Evolutionary conservation across 2,888 invertebrate genomes (phyloP).

Genomic region (Coremacera marginata): DNA sequence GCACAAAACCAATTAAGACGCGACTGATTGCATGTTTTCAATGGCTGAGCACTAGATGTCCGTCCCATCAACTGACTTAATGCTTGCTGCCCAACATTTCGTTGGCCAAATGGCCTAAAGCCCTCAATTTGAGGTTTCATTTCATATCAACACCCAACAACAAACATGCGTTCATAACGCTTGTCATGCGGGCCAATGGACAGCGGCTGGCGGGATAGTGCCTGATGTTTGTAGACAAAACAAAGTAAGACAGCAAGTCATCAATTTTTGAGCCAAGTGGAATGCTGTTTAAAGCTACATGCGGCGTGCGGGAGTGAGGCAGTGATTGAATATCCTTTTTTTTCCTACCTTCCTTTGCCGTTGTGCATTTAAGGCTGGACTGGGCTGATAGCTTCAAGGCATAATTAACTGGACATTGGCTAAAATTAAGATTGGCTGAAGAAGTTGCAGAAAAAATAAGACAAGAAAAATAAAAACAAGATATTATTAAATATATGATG

Average conservation of each 20-base stretch:
- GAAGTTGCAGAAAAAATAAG: not conserved
- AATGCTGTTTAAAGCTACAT: not conserved
- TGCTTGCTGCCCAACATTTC: not conserved
- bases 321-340: too few relatives aligned
- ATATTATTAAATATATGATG: not conserved
- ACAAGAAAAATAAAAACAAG: not conserved
- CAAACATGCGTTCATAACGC: not conserved
- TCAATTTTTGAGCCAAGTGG: slow-evolving; percentile 17
- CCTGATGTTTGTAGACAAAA: not conserved
- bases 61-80: not conserved
- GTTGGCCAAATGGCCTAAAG: slow-evolving; percentile 30
- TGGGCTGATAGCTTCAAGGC: not conserved
- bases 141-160: slow-evolving; percentile 17
- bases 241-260: slow-evolving; percentile 18
- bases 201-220: not conserved
- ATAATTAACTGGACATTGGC: slow-evolving; percentile 26
- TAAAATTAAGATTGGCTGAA: slow-evolving; percentile 4
- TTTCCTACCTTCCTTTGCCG: not conserved
- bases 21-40: slow-evolving; percentile 5
- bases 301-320: too few relatives aligned
- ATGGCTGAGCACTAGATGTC: not conserved
- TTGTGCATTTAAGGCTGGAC: not conserved
- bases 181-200: not conserved
- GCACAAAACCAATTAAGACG: slow-evolving; percentile 17
- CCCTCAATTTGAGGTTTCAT: slow-evolving; percentile 29